Evolutionary conservation across 2,797 vertebrate species (phyloP).

Genomic region (Gallinago solitaria): DNA sequence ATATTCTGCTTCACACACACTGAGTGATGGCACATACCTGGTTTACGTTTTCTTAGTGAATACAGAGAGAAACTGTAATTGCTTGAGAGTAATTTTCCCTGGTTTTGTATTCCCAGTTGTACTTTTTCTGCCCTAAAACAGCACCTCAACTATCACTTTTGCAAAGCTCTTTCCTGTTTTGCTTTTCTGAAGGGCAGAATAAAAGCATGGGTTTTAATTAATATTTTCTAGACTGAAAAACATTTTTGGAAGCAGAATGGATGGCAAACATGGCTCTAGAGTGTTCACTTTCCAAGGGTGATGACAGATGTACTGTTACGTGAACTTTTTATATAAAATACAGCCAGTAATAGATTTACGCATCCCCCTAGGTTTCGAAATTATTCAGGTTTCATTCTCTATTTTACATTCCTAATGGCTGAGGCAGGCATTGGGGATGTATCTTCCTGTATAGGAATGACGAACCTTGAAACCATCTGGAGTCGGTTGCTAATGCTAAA

Average conservation of each 20-base stretch:
- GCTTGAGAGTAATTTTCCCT: background rate
- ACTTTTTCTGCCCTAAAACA: background rate
- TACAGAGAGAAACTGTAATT: background rate
- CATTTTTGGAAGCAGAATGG: background rate
- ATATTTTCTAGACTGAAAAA: background rate
- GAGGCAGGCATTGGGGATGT: background rate
- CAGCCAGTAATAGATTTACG: background rate
- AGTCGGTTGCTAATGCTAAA: background rate
- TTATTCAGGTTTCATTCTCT: background rate
- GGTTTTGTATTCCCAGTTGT: background rate
- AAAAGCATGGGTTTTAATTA: background rate
- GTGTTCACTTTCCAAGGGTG: background rate
- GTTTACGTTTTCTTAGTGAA: background rate
- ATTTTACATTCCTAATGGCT: background rate
- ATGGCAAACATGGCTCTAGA: background rate
- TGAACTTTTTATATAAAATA: background rate
- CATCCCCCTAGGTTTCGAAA: accelerated
- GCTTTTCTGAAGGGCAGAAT: background rate
- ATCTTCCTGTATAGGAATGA: background rate
- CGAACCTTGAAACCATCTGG: background rate
- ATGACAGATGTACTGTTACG: background rate
- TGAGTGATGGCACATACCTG: accelerated
- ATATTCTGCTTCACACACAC: background rate
- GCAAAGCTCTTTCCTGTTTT: background rate
- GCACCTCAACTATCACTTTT: background rate